Conservation (phyloP, 2,797 vertebrate species). For the Labroides dimidiatus region DNA sequence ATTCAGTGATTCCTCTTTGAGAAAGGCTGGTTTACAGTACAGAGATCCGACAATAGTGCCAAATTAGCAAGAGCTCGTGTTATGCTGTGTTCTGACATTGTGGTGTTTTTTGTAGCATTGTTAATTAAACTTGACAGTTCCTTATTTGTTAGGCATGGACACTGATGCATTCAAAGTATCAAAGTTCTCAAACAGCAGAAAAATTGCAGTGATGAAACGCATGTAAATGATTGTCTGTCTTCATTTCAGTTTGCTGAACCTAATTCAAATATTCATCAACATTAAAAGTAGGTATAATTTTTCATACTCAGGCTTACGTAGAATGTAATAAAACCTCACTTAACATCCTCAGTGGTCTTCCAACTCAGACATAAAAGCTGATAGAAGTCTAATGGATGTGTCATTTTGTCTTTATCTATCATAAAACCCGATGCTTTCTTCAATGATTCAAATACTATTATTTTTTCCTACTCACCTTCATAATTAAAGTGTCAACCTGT, state of each 20-base stretch:
- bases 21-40: too few species aligned
- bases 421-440: background rate
- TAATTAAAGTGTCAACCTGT: background rate
- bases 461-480: background rate
- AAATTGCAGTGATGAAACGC: conserved; percentile 21
- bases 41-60: too few species aligned
- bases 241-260: background rate
- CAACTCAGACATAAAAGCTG: conserved; percentile 7
- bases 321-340: background rate
- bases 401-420: background rate
- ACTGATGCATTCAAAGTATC: conserved; percentile 37
- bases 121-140: background rate
- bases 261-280: background rate
- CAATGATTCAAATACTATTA: background rate
- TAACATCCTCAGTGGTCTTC: background rate
- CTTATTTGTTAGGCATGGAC: conserved; percentile 16
- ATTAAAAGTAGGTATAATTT: background rate
- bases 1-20: too few species aligned
- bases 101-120: background rate
- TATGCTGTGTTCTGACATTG: background rate
- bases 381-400: background rate
- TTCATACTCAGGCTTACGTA: background rate
- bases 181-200: conserved; percentile 28
- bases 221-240: background rate
- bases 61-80: too few species aligned